A percentile compares a stretch with the other conserved stretches of the same genome.
Evolutionary conservation across 2,888 invertebrate genomes (phyloP).

Genomic region (Rugalucina vietnamica): DNA sequence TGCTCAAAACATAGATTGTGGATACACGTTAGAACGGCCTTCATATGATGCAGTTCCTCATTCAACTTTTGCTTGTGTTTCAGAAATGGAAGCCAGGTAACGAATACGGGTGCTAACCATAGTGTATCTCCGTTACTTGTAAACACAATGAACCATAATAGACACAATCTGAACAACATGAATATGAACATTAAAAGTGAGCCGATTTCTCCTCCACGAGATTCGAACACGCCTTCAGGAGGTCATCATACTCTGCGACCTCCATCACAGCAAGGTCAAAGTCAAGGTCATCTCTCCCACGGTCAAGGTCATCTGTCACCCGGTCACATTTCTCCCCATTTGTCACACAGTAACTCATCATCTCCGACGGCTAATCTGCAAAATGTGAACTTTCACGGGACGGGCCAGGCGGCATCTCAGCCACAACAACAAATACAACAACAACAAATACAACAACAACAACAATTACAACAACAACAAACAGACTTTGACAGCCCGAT

Average conservation of each 20-base stretch:
- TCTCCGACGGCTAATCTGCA: conserved; percentile 77
- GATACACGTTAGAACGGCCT: no score
- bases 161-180: conserved; percentile 47
- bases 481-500: conserved; percentile 82
- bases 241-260: conserved; percentile 84
- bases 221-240: conserved; percentile 87
- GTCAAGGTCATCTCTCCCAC: no score
- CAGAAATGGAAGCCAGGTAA: conserved; percentile 67
- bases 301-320: conserved; percentile 79
- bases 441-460: conserved; percentile 57
- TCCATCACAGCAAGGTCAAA: conserved; percentile 84
- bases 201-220: conserved; percentile 96
- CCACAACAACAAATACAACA: conserved; percentile 57
- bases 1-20: no score
- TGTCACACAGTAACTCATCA: conserved; percentile 85
- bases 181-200: conserved; percentile 95
- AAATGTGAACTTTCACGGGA: not conserved
- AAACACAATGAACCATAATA: conserved; percentile 75
- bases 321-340: conserved; percentile 77
- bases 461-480: conserved; percentile 41
- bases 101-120: conserved; percentile 63
- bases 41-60: no score
- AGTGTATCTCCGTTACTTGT: conserved; percentile 76
- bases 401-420: conserved; percentile 11
- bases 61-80: no score